Evolutionary conservation across 2,113 vertebrate genomes (phyloP).

Genomic region (Vombatus ursinus): DNA sequence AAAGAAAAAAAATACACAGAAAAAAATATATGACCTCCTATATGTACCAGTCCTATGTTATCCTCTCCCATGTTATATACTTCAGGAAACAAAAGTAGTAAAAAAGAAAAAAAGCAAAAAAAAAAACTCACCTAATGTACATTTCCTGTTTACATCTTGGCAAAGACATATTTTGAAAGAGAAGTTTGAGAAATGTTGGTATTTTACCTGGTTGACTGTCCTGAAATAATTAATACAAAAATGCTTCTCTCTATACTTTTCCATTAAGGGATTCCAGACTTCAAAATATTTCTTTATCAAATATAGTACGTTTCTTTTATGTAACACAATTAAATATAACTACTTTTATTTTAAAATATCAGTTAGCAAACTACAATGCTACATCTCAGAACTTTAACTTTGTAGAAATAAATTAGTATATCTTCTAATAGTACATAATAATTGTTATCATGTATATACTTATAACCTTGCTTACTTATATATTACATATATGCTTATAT

Average conservation of each 20-base stretch:
- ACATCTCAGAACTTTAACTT: neutral
- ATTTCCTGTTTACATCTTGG: neutral
- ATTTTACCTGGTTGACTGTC: neutral
- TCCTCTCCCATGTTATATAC: slow-evolving; percentile 66
- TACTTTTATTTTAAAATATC: neutral
- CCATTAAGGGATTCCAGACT: neutral
- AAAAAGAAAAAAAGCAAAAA: slow-evolving; percentile 60
- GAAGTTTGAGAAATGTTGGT: neutral
- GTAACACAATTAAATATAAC: neutral
- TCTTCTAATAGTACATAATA: neutral
- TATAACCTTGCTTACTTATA: neutral
- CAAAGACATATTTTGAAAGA: neutral
- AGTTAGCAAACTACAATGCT: neutral
- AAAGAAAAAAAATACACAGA: slow-evolving; percentile 76
- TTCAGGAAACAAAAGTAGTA: slow-evolving; percentile 73
- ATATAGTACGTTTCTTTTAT: neutral
- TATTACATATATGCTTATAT: neutral
- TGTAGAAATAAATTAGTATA: neutral
- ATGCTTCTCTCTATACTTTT: neutral
- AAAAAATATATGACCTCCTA: slow-evolving; percentile 82
- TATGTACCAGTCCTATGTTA: slow-evolving; percentile 46
- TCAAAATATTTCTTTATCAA: neutral
- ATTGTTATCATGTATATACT: neutral
- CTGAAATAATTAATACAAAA: slow-evolving; percentile 7
- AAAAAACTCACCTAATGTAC: slow-evolving; percentile 63